These are phyloP conservation scores for Albula goreensis DNA, from an alignment of 2,113 vertebrate genomes.

Conservation along the genomic window DNA sequence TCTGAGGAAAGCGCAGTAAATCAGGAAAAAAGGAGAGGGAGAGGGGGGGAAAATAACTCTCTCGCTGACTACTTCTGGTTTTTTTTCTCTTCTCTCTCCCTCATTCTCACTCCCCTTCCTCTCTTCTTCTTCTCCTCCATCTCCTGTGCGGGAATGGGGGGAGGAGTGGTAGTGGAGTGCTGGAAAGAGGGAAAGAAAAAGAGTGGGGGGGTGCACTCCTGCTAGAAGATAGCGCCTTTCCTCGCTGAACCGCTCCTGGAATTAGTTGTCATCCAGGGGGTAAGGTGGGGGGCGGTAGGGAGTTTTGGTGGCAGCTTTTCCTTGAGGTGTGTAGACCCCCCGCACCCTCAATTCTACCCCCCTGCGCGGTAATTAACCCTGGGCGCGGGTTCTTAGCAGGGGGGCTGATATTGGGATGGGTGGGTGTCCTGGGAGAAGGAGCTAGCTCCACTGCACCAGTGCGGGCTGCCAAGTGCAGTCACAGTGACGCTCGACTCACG, in stretches of 20 bases:
- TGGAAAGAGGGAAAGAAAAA: conserved; percentile 38
- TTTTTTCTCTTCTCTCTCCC: conserved; percentile 52
- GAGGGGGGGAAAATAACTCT: conserved; percentile 62
- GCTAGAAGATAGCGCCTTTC: conserved; percentile 88
- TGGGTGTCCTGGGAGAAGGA: conserved; percentile 11
- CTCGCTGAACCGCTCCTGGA: conserved; percentile 71
- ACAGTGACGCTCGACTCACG: background rate
- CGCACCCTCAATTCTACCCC: conserved; percentile 89
- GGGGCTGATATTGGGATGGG: conserved; percentile 51
- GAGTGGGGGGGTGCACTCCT: conserved; percentile 44
- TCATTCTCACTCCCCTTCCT: conserved; percentile 55
- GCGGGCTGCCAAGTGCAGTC: conserved; percentile 30
- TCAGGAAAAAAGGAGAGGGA: conserved; percentile 77
- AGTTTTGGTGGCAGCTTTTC: conserved; percentile 60
- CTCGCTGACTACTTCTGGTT: conserved; percentile 87
- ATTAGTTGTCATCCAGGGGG: conserved; percentile 96
- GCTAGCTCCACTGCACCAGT: too few relatives aligned
- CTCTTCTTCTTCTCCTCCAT: conserved; percentile 56
- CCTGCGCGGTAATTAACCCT: conserved; percentile 97
- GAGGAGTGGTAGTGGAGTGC: conserved; percentile 47
- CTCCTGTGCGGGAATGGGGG: conserved; percentile 33
- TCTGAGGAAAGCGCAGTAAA: conserved; percentile 99
- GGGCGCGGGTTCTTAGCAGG: conserved; percentile 55
- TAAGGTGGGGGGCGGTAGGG: conserved; percentile 61
- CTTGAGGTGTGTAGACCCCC: conserved; percentile 93